Conservation (phyloP, 2,797 vertebrate species). For the Myotis vivesi region DNA sequence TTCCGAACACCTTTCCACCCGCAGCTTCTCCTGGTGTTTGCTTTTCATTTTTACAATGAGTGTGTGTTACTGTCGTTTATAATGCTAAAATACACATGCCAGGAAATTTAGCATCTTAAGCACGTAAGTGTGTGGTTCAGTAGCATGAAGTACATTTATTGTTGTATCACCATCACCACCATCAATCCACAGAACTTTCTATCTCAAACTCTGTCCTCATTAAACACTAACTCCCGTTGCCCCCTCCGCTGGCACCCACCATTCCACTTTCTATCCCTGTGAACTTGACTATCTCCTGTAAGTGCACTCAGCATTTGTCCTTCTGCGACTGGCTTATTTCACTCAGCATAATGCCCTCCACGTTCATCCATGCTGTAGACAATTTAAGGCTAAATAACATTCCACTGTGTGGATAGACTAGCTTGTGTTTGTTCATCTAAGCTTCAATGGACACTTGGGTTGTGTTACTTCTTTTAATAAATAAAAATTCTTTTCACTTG, state of each 20-base stretch:
- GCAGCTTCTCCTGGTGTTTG: neutral
- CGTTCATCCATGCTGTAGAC: neutral
- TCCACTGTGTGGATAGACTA: neutral
- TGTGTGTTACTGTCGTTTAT: too few relatives aligned
- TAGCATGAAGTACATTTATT: too few relatives aligned
- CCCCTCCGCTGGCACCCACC: neutral
- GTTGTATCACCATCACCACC: neutral
- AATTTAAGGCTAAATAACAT: neutral
- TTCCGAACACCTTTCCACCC: neutral
- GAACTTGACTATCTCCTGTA: neutral
- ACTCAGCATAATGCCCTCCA: too few relatives aligned
- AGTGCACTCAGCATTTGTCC: too few relatives aligned
- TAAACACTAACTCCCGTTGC: neutral
- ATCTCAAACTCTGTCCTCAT: neutral
- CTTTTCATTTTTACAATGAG: neutral
- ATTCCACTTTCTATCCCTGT: neutral
- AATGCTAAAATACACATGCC: neutral
- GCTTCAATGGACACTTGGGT: neutral
- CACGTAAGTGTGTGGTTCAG: neutral
- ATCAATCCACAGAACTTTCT: neutral
- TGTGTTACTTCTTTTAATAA: neutral
- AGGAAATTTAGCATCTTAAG: neutral
- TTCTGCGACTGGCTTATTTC: neutral
- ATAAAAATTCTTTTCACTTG: neutral
- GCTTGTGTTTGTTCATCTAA: neutral